Evolutionary conservation across 1,140 invertebrate species (phyloP).

Genomic region (Patella vulgata): DNA sequence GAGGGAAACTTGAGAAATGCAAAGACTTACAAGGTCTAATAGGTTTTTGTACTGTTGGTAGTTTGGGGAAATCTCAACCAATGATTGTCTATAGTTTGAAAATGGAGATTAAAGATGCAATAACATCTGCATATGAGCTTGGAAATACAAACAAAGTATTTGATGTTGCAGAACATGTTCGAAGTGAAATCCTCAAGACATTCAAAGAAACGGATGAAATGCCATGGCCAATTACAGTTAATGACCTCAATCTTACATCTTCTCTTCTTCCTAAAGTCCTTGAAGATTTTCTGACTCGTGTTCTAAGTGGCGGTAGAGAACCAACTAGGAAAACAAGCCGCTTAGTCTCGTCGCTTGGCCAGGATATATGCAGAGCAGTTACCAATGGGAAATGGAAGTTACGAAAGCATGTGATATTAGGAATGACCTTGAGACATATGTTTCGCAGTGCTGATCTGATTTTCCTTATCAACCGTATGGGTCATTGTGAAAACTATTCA

Average conservation of each 20-base stretch:
- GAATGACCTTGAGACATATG: slow-evolving; percentile 24
- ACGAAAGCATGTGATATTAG: slow-evolving; percentile 27
- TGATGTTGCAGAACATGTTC: slow-evolving; percentile 3
- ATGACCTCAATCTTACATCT: not conserved
- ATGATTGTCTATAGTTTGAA: slow-evolving; percentile 6
- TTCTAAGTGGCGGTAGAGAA: too few species aligned
- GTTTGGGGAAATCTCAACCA: slow-evolving; percentile 1
- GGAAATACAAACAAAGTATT: slow-evolving; percentile 2
- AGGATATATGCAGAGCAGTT: slow-evolving; percentile 28
- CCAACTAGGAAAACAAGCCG: not conserved
- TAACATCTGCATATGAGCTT: slow-evolving; percentile 4
- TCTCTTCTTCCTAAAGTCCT: not conserved
- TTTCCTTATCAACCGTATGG: slow-evolving; percentile 15
- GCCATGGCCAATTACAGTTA: slow-evolving; percentile 17
- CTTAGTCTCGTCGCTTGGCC: slow-evolving; percentile 18
- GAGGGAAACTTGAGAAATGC: too few species aligned
- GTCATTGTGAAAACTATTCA: slow-evolving; percentile 19
- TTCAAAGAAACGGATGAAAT: slow-evolving; percentile 18
- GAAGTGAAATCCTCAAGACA: slow-evolving; percentile 4
- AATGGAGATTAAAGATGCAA: not conserved
- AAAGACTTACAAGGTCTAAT: too few species aligned
- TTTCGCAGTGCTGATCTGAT: slow-evolving; percentile 25
- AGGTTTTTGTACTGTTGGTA: too few species aligned
- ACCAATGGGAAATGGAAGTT: slow-evolving; percentile 40
- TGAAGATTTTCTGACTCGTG: not conserved